phyloP scores from a whole-genome alignment of 2,113 vertebrate genomes.

The Aplodontia rufa region DNA sequence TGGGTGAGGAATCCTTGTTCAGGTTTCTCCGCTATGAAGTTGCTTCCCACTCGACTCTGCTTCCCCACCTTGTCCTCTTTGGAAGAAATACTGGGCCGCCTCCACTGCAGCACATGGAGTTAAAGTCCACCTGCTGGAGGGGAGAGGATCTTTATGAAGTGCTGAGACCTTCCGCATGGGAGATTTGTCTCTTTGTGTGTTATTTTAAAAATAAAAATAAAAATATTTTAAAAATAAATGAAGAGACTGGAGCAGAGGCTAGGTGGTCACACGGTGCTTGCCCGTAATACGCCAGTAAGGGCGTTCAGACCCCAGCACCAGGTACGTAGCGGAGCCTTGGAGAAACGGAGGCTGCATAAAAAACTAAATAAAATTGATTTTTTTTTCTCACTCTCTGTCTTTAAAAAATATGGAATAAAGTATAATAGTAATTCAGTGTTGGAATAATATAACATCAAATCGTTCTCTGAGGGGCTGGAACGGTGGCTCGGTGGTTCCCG shows the following conservation, averaged over 20 bases:
- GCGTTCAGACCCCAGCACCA: too few relatives aligned
- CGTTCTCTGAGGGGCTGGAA: background rate
- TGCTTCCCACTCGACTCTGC: background rate
- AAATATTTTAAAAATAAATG: too few relatives aligned
- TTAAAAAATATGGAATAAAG: slow-evolving; percentile 1
- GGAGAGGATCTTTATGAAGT: background rate
- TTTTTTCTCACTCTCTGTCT: too few relatives aligned
- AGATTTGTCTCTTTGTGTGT: background rate
- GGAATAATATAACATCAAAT: background rate
- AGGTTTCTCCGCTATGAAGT: background rate
- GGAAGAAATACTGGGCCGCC: background rate
- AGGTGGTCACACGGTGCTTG: too few relatives aligned
- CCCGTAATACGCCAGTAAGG: too few relatives aligned
- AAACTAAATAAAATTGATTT: too few relatives aligned
- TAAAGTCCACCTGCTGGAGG: background rate
- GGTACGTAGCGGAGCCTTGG: too few relatives aligned
- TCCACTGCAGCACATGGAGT: background rate
- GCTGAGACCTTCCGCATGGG: background rate
- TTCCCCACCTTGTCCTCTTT: background rate
- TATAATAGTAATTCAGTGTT: background rate
- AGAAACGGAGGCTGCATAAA: too few relatives aligned
- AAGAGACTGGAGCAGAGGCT: too few relatives aligned
- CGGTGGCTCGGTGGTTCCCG: too few relatives aligned
- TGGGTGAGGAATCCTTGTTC: background rate
- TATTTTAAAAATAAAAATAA: too few relatives aligned